phyloP scores from a whole-genome alignment of 2,797 vertebrate species.

The Sibirionetta formosa region DNA sequence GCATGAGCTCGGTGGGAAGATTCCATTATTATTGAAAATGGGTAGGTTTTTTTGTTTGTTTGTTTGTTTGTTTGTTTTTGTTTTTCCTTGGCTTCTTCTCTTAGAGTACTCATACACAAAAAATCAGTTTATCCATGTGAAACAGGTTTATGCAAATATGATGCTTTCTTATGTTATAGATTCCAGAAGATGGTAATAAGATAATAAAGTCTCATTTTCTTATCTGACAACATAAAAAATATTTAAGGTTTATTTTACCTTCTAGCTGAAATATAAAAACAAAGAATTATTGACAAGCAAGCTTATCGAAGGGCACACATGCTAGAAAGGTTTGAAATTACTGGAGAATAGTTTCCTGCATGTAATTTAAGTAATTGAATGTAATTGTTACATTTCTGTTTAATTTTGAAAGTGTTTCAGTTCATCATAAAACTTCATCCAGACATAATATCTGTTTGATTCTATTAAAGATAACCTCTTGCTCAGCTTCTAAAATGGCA shows the following conservation, averaged over 20 bases:
- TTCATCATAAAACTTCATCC: not conserved
- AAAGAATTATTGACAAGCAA: not conserved
- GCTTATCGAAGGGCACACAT: accelerated
- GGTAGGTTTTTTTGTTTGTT: accelerated
- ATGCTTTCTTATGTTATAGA: not conserved
- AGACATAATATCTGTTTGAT: not conserved
- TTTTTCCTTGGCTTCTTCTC: not conserved
- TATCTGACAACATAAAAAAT: not conserved
- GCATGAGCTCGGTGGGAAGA: not conserved
- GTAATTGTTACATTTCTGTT: not conserved
- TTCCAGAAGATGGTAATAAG: not conserved
- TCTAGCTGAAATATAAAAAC: not conserved
- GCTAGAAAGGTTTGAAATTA: not conserved
- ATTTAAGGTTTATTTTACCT: not conserved
- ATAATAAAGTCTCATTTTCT: not conserved
- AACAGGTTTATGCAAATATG: not conserved
- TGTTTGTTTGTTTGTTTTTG: too few species aligned
- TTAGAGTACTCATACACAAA: not conserved
- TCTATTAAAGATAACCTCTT: not conserved
- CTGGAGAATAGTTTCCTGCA: not conserved
- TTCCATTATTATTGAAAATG: not conserved
- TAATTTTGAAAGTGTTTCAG: not conserved
- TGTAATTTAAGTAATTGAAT: too few species aligned
- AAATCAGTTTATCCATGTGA: not conserved
- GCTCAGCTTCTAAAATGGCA: conserved; percentile 10